Conservation (phyloP, 2,797 vertebrate genomes). For the Myotis pilosus region DNA sequence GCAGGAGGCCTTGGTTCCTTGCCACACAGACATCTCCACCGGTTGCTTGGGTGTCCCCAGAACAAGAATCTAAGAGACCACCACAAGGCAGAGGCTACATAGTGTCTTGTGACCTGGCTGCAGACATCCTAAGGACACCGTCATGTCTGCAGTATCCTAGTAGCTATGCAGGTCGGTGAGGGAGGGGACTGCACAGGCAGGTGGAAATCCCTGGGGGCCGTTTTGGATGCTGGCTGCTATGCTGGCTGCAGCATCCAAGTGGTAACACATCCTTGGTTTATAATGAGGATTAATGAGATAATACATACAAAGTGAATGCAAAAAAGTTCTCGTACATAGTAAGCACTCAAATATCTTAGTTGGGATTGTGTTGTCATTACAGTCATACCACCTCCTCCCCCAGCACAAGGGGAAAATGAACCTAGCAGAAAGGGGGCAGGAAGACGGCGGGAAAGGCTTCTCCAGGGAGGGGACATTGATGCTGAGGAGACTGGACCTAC, state of each 20-base stretch:
- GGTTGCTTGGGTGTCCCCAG: not conserved
- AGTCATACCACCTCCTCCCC: not conserved
- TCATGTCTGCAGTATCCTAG: accelerated
- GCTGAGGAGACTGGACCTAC: not conserved
- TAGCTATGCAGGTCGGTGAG: not conserved
- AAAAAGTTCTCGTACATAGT: not conserved
- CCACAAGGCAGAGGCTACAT: not conserved
- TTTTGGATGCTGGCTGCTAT: not conserved
- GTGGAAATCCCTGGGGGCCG: not conserved
- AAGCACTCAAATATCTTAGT: not conserved
- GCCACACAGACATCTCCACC: not conserved
- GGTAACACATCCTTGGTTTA: not conserved
- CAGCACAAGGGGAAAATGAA: too few relatives aligned
- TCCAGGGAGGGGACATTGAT: not conserved
- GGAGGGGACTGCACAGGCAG: not conserved
- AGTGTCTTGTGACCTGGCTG: not conserved
- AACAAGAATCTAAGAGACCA: not conserved
- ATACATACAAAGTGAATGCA: not conserved
- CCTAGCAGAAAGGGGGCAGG: accelerated
- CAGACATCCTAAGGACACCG: not conserved
- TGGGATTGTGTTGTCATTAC: not conserved
- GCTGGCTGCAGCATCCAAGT: not conserved
- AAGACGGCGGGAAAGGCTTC: not conserved
- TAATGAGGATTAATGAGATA: not conserved
- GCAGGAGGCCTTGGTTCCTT: not conserved